Evolutionary conservation across 2,888 invertebrate species (phyloP), one percentile per base, ranked within the genome.

Genomic region (Scaptomyza flava): DNA sequence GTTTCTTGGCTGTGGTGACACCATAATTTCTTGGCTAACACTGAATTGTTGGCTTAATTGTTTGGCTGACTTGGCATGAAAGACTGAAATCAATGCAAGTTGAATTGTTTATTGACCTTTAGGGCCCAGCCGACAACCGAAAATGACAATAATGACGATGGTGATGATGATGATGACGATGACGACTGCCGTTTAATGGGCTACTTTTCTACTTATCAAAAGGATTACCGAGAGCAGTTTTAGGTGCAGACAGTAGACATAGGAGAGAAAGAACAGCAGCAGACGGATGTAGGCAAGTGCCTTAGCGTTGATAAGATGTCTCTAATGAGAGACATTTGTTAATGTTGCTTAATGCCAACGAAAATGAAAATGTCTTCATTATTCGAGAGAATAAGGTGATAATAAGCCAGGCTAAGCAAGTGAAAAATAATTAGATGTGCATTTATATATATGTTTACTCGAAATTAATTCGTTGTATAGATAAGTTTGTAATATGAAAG

Each of bases 31-130:
- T 77, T 73, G 87, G 88, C 80, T 60, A 87, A 66, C 74, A 62
- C 67, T 57, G 81, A 77, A 82, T 75, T 82, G 86, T 75, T 76
- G 80, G 77, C 87, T 88, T 84, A 84, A 84, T 84, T 88, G 84
- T 84, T 73, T 72, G 79, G 54, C 62, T 71, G 76, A 65, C 66
- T 60, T 12, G 68, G 57, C 64, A 56, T 46, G 58, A 60, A 78
- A 69, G 66, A 36, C 52, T 14, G 51, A 66, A 87, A 87, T 82
- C 82, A 82, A 87, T 87, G 82, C 82, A 72, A 82, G 74, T 81
- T 72, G 73, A 41, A 69, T 87, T 85, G 70, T 86, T 80, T 86
- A 73, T 72, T 68, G 76, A 78, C 78, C 78, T 78, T 83, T 79
- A 86, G 86, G 85, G 77, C 64, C 51, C 52, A 48, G 66, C 81